Base-by-base conservation (phyloP, 1,140 invertebrate species). In the Ceratosolen solmsi region DNA sequence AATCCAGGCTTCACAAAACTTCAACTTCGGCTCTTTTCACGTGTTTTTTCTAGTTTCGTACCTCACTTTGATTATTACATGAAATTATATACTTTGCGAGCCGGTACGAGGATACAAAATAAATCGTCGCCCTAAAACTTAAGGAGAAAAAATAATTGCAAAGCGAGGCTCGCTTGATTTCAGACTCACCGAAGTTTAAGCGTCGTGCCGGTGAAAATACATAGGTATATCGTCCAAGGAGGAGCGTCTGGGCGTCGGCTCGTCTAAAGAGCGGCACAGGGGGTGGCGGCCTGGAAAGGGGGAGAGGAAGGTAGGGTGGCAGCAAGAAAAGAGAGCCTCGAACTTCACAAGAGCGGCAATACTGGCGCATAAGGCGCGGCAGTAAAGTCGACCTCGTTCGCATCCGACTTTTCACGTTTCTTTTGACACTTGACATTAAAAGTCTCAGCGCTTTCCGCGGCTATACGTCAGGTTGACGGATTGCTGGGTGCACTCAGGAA, bases 351-450 rank as follows among this genome's bases (percentile, higher is more conserved):
- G 51, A 33, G 7, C 33, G 27, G 33, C 7, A 49, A 73, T 60
- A 73, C 25, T 58, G 54, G 54, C 9, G 38, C 76, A 54, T 11
- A 25, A 73, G 49, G 27, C 25, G 38, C 33, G 30, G 27, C 54
- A 27, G 49, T 79, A 58, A 72, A 81, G 63, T 74, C 71, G 38
- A 78, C 54, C 78, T 83, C 30, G 79, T 22, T 33, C 30, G 46
- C 65, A 20, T 27, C 20, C 51, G 63, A 76, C 36, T 76, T 84
- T 84, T 86, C 84, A 86, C 87, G 88, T 88, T 70, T 90, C 86
- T 90, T 91, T 91, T 89, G 90, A 91, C 89, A 90, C 88, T 90
- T 91, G 91, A 92, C 91, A 92, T 92, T 91, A 91, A 90, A 92
- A 91, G 87, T 91, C 89, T 54, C 90, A 86, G 49, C 87, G 87